Base-by-base conservation (phyloP, 2,888 invertebrate genomes). In the Argynnis bischoffii region DNA sequence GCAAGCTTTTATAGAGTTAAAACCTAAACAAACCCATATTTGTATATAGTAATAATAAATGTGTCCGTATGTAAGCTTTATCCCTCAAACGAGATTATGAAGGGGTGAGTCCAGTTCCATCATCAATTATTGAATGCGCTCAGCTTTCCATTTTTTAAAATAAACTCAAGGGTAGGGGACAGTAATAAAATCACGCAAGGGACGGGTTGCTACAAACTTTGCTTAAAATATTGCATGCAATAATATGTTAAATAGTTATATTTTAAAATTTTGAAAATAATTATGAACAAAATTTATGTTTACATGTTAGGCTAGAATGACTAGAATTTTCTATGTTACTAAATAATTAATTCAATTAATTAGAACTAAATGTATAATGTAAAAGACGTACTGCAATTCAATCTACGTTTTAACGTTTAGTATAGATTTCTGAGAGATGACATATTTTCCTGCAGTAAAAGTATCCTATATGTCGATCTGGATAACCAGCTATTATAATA, bases 81-180 rank as follows among this genome's bases (percentile, higher is more conserved):
- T 71, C 72, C 69, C 72, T 73, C 73, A 82, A 26, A 83, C 78
- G 81, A 79, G 88, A 89, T 90, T 88, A 88, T 74, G 79, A 86
- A 87, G 83, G 88, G 86, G 83, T 84, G 88, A 82, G 82, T 84
- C 84, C 84, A 78, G 81, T 81, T 77, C 77, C 79, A 82, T 79
- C 88, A 89, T 90, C 89, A 90, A 90, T 91, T 90, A 92, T 90
- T 83, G 85, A 86, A 82, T 79, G 81, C 81, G 82, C 82, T 79
- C 81, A 72, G 84, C 85, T 88, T 87, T 87, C 86, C 88, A 87
- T 89, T 90, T 91, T 91, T 91, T 89, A 81, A 90, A 90, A 90
- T 89, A 90, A 89, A 89, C 88, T 81, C 76, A 77, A 74, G 77
- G 77, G 76, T 77, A 77, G 80, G 85, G 87, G 85, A 81, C 74